Conservation (phyloP, 2,113 vertebrate genomes). For the Melanostigma gelatinosum region DNA sequence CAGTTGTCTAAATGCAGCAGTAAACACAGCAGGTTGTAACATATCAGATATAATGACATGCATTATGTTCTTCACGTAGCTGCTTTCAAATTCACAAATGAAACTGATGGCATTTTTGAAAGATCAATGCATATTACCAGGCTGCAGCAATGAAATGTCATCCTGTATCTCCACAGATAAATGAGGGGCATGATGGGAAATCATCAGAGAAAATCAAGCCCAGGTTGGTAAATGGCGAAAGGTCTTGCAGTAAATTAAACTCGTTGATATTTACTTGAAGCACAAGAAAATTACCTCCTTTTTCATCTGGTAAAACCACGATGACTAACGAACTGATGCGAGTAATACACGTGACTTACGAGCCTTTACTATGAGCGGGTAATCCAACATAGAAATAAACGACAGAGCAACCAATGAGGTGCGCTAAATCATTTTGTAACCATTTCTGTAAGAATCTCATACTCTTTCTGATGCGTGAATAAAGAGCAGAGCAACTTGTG, state of each 20-base stretch:
- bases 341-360: neutral
- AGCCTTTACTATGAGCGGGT: neutral
- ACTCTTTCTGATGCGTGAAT: neutral
- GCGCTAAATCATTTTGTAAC: neutral
- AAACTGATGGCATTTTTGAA: neutral
- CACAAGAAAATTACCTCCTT: neutral
- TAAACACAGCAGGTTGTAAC: neutral
- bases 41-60: neutral
- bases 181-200: neutral
- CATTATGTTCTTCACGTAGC: neutral
- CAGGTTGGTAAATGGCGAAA: constrained; percentile 7
- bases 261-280: constrained; percentile 23
- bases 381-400: constrained; percentile 6
- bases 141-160: neutral
- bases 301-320: constrained; percentile 26
- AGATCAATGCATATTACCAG: neutral
- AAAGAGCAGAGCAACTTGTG: constrained; percentile 11
- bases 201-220: constrained; percentile 11
- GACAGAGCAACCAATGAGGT: constrained; percentile 12
- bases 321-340: neutral
- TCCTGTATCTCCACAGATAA: neutral
- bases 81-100: neutral
- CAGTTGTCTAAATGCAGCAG: neutral
- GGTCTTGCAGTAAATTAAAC: constrained; percentile 25
- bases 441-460: constrained; percentile 7